Base-by-base conservation (phyloP, 2,888 invertebrate genomes). In the Noctua fimbriata region DNA sequence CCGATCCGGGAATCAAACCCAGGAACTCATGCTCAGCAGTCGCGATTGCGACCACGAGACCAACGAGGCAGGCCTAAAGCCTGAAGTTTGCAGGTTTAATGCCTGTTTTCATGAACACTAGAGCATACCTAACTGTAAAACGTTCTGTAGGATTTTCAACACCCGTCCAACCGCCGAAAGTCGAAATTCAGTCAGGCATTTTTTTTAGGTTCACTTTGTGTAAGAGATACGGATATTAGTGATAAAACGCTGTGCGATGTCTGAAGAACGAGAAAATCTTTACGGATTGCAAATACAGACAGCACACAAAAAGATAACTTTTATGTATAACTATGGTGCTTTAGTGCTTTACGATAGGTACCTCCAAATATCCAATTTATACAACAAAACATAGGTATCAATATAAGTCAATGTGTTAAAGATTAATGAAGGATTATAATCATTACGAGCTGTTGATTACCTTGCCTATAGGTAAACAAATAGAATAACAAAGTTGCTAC, bases 361-460 rank as follows among this genome's bases (percentile, higher is more conserved):
- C 32, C 24, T 28, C 28, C 16, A 55, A 12, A 28, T n/a, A 47
- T 28, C 5, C 0, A 55, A 58, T 60, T 41, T 49, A 36, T 24
- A 24, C 24, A 52, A 58, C n/a, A 36, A n/a, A 21, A 28, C 32
- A 16, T 67, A n/a, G 65, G 18, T 52, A 82, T 74, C 21, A 66
- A 85, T 82, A 44, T 85, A 82, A 74, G 70, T 72, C 78, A 82
- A 86, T 73, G 21, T 86, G 72, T 67, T 63, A 76, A 63, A 65
- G 73, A 83, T 83, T 83, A 83, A 63, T 52, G 0, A 58, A 12
- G 49, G 58, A 83, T 79, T 73, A 84, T 44, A 7, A 24, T 28
- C 10, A 60, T 49, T 32, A 58, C 4, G 14, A 73, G 14, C 1
- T n/a, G 1, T 44, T 78, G 67, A 73, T 83, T 67, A 75, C 5